Conservation (phyloP, 2,797 vertebrate species). For the Sciurus vulgaris region DNA sequence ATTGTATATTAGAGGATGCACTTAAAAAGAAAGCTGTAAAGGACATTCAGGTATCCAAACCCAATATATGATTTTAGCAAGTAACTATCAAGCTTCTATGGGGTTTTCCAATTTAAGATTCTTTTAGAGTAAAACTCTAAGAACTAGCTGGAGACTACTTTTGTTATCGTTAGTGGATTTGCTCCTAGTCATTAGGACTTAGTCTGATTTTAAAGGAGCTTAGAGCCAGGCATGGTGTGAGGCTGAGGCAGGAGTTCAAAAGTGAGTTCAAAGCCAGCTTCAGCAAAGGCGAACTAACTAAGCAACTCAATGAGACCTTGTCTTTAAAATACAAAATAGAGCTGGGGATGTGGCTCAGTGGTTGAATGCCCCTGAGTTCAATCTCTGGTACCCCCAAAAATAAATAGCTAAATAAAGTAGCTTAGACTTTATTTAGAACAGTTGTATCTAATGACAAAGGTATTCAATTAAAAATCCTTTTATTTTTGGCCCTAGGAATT, state of each 20-base stretch:
- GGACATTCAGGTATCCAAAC: not conserved
- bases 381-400: no score
- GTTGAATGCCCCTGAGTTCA: no score
- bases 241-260: no score
- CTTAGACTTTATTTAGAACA: not conserved
- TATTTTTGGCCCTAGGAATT: no score
- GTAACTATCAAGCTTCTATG: not conserved
- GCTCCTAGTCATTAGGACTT: not conserved
- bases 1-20: not conserved
- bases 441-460: slow-evolving; percentile 8
- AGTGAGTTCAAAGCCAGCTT: no score
- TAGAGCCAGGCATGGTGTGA: no score
- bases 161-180: not conserved
- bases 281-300: no score
- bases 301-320: no score
- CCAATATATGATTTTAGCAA: slow-evolving; percentile 16
- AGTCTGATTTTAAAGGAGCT: not conserved
- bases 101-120: slow-evolving; percentile 20
- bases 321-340: no score
- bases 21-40: not conserved
- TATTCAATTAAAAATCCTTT: not conserved
- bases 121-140: not conserved
- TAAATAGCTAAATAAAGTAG: no score
- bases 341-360: no score
- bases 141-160: not conserved